Evolutionary conservation across 2,888 invertebrate species (phyloP).

Genomic region (Onthophagus sagittarius): DNA sequence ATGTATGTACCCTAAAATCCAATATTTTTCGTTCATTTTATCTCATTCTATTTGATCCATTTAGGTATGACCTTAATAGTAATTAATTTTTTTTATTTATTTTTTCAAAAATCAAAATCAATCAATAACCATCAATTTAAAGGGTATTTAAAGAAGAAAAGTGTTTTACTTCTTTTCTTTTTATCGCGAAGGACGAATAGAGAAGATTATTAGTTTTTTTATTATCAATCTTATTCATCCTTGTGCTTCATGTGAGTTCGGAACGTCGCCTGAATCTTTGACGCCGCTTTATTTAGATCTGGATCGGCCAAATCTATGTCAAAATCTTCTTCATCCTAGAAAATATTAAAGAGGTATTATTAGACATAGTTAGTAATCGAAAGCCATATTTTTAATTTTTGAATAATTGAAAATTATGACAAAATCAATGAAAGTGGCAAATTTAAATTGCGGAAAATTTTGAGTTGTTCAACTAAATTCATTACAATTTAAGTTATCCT

Average conservation of each 20-base stretch:
- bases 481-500: too few species aligned
- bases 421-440: too few species aligned
- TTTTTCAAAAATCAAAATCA: too few species aligned
- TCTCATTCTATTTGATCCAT: too few species aligned
- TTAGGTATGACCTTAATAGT: too few species aligned
- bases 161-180: background rate
- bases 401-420: too few species aligned
- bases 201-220: background rate
- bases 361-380: background rate
- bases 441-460: too few species aligned
- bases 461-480: too few species aligned
- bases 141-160: background rate
- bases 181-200: background rate
- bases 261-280: slow-evolving; percentile 90
- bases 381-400: too few species aligned
- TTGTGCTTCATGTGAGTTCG: slow-evolving; percentile 86
- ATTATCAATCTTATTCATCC: slow-evolving; percentile 50
- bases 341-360: too few species aligned
- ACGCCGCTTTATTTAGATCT: slow-evolving; percentile 83
- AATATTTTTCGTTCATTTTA: background rate
- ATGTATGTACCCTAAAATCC: background rate
- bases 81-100: too few species aligned
- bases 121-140: too few species aligned
- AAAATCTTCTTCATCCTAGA: slow-evolving; percentile 59
- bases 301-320: slow-evolving; percentile 85